These are phyloP conservation scores for Molossus alvarezi DNA, from an alignment of 2,797 vertebrate genomes.

Conservation along the genomic window DNA sequence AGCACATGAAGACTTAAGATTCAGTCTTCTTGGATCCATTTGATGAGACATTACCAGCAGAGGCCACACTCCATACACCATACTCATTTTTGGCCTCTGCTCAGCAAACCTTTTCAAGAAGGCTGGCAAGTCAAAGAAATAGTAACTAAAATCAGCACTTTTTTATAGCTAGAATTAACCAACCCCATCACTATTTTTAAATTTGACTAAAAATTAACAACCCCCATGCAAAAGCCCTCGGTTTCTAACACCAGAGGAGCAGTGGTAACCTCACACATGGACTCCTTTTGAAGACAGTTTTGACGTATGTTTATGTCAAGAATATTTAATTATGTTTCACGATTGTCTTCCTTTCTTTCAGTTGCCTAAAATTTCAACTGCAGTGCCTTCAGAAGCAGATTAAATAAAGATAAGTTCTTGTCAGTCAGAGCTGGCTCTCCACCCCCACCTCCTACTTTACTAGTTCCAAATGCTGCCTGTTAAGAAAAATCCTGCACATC, in stretches of 20 bases:
- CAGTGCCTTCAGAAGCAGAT: slow-evolving; percentile 57
- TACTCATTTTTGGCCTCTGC: background rate
- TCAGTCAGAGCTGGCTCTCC: slow-evolving; percentile 69
- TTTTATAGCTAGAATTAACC: background rate
- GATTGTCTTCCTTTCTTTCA: slow-evolving; percentile 73
- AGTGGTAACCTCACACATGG: background rate
- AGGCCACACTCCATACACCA: background rate
- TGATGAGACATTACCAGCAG: slow-evolving; percentile 15
- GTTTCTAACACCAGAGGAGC: background rate
- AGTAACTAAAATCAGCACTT: background rate
- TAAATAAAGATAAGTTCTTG: slow-evolving; percentile 79
- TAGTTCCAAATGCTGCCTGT: slow-evolving; percentile 71
- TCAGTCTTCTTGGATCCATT: background rate
- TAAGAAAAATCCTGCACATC: slow-evolving; percentile 55
- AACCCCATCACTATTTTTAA: background rate
- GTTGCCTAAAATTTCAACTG: slow-evolving; percentile 51
- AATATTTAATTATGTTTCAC: slow-evolving; percentile 69
- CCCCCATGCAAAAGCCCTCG: background rate
- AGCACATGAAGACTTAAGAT: slow-evolving; percentile 12
- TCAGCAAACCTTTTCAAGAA: slow-evolving; percentile 44
- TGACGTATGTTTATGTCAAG: slow-evolving; percentile 56
- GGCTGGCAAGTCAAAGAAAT: background rate
- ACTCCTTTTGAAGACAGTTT: slow-evolving; percentile 3
- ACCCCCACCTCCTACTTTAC: slow-evolving; percentile 28
- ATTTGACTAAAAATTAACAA: background rate